phyloP scores from a whole-genome alignment of 2,113 vertebrate genomes.

The Vulpes vulpes region DNA sequence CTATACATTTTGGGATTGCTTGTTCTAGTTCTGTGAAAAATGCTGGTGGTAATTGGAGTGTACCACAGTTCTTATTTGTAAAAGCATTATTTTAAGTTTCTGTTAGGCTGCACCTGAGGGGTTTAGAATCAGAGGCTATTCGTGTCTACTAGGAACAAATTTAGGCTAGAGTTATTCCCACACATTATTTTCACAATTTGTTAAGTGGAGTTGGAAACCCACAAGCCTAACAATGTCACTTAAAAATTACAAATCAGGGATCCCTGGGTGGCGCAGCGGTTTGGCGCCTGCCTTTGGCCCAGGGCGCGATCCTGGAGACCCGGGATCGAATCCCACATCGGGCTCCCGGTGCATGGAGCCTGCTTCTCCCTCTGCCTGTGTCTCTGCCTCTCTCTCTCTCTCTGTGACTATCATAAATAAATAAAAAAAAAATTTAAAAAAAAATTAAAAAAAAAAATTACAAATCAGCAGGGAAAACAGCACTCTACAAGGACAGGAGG shows the following conservation, averaged over 20 bases:
- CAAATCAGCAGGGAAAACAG: slow-evolving; percentile 6
- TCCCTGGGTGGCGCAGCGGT: no score
- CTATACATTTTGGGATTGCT: not conserved
- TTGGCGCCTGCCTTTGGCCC: no score
- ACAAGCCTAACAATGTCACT: not conserved
- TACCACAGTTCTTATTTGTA: not conserved
- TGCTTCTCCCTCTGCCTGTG: no score
- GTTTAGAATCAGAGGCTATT: not conserved
- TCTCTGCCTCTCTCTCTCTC: no score
- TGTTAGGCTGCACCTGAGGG: not conserved
- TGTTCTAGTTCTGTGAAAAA: not conserved
- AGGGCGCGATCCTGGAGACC: no score
- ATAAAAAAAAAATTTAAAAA: no score
- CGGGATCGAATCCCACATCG: no score
- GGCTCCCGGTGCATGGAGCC: no score
- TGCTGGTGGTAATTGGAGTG: not conserved
- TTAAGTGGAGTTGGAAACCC: not conserved
- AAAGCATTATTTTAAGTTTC: not conserved
- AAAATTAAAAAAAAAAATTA: no score
- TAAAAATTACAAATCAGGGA: no score
- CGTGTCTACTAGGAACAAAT: not conserved
- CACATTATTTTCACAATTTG: not conserved
- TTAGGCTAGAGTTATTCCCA: not conserved
- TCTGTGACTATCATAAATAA: no score
- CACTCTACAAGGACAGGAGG: not conserved